A percentile compares a stretch with the other conserved stretches of the same genome.
These are phyloP conservation scores for Nibea albiflora DNA, from an alignment of 2,113 vertebrate species.

Conservation along the genomic window DNA sequence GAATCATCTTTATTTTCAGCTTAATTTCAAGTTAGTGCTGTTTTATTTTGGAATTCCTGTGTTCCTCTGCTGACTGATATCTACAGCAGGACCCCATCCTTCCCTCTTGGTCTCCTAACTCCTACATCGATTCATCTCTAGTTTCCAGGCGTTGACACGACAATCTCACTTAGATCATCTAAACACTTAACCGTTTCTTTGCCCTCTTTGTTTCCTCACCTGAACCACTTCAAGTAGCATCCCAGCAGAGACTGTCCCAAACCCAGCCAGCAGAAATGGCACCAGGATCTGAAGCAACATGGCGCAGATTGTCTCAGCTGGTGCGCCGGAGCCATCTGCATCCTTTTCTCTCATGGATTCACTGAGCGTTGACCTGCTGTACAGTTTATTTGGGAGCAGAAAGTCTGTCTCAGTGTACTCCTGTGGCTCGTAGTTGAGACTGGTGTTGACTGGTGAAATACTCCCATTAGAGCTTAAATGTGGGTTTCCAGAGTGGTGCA, in stretches of 20 bases:
- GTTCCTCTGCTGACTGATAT: not conserved
- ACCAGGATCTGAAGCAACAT: constrained; percentile 87
- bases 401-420: constrained; percentile 74
- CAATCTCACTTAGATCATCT: not conserved
- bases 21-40: not conserved
- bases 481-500: constrained; percentile 4
- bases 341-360: constrained; percentile 9
- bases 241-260: constrained; percentile 89
- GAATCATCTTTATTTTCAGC: not conserved
- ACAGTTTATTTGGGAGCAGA: constrained; percentile 67
- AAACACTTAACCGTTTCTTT: not conserved
- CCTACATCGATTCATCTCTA: not conserved
- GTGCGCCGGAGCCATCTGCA: constrained; percentile 18
- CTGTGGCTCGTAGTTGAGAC: constrained; percentile 21
- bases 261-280: constrained; percentile 88
- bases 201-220: constrained; percentile 61
- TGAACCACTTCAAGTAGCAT: constrained; percentile 89
- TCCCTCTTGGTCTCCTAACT: not conserved
- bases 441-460: constrained; percentile 15
- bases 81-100: not conserved
- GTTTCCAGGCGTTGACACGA: not conserved
- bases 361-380: constrained; percentile 29
- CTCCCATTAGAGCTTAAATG: constrained; percentile 22
- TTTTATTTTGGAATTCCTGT: not conserved
- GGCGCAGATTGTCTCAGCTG: constrained; percentile 73